Conservation (phyloP, 2,888 invertebrate species). For the Timema podura region DNA sequence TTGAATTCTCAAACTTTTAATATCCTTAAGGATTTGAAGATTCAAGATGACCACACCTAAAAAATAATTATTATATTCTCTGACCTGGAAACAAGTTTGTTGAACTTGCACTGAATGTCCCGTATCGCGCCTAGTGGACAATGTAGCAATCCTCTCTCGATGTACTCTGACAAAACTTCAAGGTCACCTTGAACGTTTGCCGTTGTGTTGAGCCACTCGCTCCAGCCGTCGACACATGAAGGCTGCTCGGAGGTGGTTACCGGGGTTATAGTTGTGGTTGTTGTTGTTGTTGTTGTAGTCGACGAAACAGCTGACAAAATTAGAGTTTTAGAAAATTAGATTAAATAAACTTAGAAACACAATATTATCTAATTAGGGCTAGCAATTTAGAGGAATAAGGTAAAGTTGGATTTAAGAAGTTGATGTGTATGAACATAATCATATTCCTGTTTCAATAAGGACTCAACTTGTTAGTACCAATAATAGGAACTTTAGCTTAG, state of each 20-base stretch:
- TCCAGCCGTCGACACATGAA: slow-evolving; percentile 40
- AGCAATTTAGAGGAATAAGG: not conserved
- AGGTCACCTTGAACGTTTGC: slow-evolving; percentile 36
- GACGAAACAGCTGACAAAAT: slow-evolving; percentile 22
- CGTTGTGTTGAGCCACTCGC: slow-evolving; percentile 41
- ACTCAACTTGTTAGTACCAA: no score
- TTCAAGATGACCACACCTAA: not conserved
- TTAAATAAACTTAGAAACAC: not conserved
- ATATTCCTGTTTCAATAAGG: no score
- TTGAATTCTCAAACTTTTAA: no score
- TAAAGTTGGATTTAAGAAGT: not conserved
- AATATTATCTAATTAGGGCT: not conserved
- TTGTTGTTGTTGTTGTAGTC: slow-evolving; percentile 27
- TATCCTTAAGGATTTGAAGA: not conserved
- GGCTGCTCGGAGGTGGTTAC: not conserved
- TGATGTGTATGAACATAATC: not conserved
- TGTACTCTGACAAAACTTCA: slow-evolving; percentile 36
- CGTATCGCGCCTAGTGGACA: slow-evolving; percentile 35
- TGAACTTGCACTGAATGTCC: slow-evolving; percentile 38
- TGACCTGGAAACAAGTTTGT: slow-evolving; percentile 18
- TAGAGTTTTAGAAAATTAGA: not conserved
- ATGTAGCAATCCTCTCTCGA: slow-evolving; percentile 29
- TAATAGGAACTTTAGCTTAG: no score
- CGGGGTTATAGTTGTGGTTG: slow-evolving; percentile 21
- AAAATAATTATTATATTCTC: not conserved